Conservation (phyloP, 2,797 vertebrate genomes). For the Alauda arvensis region DNA sequence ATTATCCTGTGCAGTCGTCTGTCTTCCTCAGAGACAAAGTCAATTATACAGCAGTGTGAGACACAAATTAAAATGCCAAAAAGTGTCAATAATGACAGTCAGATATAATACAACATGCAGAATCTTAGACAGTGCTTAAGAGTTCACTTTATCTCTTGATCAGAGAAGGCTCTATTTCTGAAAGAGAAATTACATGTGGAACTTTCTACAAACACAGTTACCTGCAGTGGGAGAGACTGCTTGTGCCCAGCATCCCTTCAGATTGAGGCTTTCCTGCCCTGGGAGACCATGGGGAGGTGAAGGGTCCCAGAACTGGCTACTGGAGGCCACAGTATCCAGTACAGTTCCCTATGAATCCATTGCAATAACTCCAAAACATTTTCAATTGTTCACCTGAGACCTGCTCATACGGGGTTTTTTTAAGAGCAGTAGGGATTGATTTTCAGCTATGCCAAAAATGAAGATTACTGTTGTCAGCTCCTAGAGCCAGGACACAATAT, state of each 20-base stretch:
- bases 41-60: background rate
- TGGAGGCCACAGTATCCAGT: accelerated
- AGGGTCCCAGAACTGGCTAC: background rate
- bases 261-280: background rate
- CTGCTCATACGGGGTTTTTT: background rate
- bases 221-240: background rate
- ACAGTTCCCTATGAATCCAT: background rate
- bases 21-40: background rate
- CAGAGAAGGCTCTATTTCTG: background rate
- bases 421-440: background rate
- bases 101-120: background rate
- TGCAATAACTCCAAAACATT: background rate
- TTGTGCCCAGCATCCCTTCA: background rate
- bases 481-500: background rate
- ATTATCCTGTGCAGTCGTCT: background rate
- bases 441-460: background rate
- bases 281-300: accelerated
- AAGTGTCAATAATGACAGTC: background rate
- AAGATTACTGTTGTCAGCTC: background rate
- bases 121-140: background rate
- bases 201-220: background rate
- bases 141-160: background rate
- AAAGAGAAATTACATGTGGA: background rate
- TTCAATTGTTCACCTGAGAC: background rate
- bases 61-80: background rate